A percentile compares a stretch with the other conserved stretches of the same genome.
Conservation (phyloP, 2,888 invertebrate species). For the Lathronympha strigana region DNA sequence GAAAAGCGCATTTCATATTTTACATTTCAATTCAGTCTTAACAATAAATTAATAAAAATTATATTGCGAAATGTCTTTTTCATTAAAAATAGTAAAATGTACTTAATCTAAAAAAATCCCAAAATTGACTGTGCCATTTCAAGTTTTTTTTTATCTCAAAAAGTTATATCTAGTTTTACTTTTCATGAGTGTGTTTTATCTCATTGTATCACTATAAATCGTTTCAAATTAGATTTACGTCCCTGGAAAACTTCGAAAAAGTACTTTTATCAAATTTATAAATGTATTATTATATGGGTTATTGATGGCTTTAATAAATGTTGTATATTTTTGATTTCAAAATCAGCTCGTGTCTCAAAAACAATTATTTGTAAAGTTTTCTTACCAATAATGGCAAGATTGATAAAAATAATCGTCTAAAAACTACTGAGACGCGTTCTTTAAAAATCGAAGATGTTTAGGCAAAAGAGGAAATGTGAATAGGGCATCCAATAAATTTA, state of each 20-base stretch:
- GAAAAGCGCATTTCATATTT: conserved; percentile 44
- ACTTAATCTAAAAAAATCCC: conserved; percentile 17
- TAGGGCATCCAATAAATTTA: too few relatives aligned
- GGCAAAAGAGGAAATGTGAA: too few relatives aligned
- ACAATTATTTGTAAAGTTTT: conserved; percentile 20
- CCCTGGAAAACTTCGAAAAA: neutral
- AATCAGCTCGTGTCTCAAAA: conserved; percentile 9
- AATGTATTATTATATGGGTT: neutral
- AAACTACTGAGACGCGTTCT: neutral
- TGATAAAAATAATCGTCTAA: conserved; percentile 22
- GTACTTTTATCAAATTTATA: neutral
- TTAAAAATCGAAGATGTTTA: neutral
- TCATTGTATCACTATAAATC: neutral
- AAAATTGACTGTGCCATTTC: conserved; percentile 31
- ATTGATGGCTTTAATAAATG: neutral
- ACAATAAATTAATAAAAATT: conserved; percentile 54
- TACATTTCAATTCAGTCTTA: conserved; percentile 70
- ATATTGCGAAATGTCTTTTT: conserved; percentile 49
- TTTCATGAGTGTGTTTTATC: neutral
- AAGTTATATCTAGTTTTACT: neutral
- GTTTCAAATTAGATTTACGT: neutral
- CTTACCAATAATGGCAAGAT: conserved; percentile 36
- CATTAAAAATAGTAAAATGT: conserved; percentile 26
- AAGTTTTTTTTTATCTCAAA: neutral
- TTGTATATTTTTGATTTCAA: too few relatives aligned